Conservation (phyloP, 1,140 invertebrate species). For the Aphis gossypii region DNA sequence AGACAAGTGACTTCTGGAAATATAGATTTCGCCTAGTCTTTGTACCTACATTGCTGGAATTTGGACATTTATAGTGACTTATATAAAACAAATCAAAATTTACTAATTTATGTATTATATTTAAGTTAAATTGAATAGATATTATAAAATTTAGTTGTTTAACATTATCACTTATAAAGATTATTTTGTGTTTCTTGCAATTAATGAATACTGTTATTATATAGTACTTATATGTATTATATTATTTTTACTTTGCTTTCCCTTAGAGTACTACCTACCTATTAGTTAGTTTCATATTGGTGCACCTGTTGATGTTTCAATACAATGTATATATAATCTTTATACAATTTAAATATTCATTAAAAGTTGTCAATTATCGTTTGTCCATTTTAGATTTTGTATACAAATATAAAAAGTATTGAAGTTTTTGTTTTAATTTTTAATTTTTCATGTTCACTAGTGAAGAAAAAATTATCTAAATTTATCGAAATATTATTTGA, state of each 20-base stretch:
- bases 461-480: background rate
- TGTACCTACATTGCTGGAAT: background rate
- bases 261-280: background rate
- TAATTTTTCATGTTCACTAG: background rate
- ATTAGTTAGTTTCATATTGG: constrained; percentile 16
- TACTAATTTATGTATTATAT: background rate
- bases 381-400: background rate
- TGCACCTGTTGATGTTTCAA: background rate
- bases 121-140: background rate
- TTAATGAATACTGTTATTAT: background rate
- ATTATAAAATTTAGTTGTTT: background rate
- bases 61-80: background rate
- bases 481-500: background rate
- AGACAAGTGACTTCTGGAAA: no score
- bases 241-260: background rate
- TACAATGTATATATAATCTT: background rate
- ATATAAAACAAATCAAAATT: background rate
- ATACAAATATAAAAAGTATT: background rate
- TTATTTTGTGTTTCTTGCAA: background rate
- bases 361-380: background rate
- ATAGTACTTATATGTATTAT: background rate
- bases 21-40: background rate
- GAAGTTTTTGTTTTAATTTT: background rate
- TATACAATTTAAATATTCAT: background rate
- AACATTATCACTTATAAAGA: background rate